These are phyloP conservation scores for Archivesica marissinica DNA, from an alignment of 1,140 invertebrate species.

Conservation along the genomic window DNA sequence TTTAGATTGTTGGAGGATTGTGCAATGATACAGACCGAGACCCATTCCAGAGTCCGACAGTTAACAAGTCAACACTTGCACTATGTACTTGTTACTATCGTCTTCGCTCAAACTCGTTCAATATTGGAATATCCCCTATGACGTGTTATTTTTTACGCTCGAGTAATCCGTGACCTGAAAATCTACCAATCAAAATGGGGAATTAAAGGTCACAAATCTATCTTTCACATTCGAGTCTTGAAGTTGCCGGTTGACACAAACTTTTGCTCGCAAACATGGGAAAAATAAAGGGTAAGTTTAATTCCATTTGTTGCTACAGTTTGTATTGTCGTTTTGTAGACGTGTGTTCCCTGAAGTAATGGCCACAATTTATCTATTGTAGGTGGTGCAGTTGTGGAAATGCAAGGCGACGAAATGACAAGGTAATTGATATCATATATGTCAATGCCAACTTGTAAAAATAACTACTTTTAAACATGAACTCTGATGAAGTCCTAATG, in stretches of 20 bases:
- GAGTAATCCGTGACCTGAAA: slow-evolving; percentile 36
- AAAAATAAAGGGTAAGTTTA: slow-evolving; percentile 76
- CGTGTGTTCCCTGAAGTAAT: not conserved
- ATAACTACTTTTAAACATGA: not conserved
- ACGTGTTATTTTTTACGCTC: slow-evolving; percentile 45
- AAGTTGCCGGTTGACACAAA: not conserved
- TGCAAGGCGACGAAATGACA: slow-evolving; percentile 99
- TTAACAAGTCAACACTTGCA: too few species aligned
- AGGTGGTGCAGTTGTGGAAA: slow-evolving; percentile 93
- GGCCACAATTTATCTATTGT: slow-evolving; percentile 61
- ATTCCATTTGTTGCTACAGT: not conserved
- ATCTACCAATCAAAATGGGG: slow-evolving; percentile 47
- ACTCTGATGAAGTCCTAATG: not conserved
- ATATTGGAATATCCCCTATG: too few species aligned
- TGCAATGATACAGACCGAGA: too few species aligned
- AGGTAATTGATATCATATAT: slow-evolving; percentile 76
- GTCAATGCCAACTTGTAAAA: not conserved
- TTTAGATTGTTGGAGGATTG: too few species aligned
- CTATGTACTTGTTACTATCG: too few species aligned
- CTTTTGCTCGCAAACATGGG: slow-evolving; percentile 66
- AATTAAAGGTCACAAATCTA: slow-evolving; percentile 48
- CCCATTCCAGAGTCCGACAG: too few species aligned
- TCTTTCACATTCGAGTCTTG: slow-evolving; percentile 22
- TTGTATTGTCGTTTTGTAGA: not conserved
- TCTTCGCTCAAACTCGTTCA: too few species aligned